A percentile compares a stretch with the other conserved stretches of the same genome.
These are phyloP conservation scores for Troilus luridus DNA, from an alignment of 2,888 invertebrate genomes.

Conservation along the genomic window DNA sequence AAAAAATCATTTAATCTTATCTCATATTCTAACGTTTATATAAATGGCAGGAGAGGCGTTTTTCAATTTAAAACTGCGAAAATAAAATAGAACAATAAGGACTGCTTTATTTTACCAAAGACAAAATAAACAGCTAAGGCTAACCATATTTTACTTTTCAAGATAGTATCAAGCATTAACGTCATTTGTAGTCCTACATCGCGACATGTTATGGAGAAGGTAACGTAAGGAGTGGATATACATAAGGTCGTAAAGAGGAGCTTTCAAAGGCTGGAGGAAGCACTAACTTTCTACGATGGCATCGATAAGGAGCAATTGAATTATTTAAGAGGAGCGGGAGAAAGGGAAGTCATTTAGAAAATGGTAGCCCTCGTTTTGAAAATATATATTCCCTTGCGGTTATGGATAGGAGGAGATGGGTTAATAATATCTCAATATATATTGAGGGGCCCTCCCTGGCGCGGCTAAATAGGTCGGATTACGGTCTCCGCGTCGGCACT, in stretches of 20 bases:
- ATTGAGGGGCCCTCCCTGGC: background rate
- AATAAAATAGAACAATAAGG: too few species aligned
- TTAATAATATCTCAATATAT: background rate
- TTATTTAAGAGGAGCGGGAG: slow-evolving; percentile 37
- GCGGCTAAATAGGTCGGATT: slow-evolving; percentile 31
- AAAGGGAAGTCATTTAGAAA: slow-evolving; percentile 39
- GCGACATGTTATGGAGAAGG: background rate
- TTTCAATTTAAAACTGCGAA: too few species aligned
- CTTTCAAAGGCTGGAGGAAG: slow-evolving; percentile 33
- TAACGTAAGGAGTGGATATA: background rate
- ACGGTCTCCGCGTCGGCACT: background rate
- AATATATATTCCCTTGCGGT: slow-evolving; percentile 38
- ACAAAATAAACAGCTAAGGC: too few species aligned
- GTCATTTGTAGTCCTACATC: background rate
- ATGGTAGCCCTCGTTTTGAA: slow-evolving; percentile 27
- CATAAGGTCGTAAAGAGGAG: slow-evolving; percentile 26
- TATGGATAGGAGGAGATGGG: background rate
- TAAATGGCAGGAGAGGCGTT: too few species aligned
- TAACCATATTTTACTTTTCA: background rate
- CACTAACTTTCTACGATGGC: slow-evolving; percentile 37
- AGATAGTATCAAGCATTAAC: background rate
- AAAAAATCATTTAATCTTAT: too few species aligned
- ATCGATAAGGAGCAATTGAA: slow-evolving; percentile 39
- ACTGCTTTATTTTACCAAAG: too few species aligned
- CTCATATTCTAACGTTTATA: too few species aligned